A percentile compares a stretch with the other conserved stretches of the same genome.
Evolutionary conservation across 2,113 vertebrate genomes (phyloP).

Genomic region (Pseudorhombus dupliciocellatus): DNA sequence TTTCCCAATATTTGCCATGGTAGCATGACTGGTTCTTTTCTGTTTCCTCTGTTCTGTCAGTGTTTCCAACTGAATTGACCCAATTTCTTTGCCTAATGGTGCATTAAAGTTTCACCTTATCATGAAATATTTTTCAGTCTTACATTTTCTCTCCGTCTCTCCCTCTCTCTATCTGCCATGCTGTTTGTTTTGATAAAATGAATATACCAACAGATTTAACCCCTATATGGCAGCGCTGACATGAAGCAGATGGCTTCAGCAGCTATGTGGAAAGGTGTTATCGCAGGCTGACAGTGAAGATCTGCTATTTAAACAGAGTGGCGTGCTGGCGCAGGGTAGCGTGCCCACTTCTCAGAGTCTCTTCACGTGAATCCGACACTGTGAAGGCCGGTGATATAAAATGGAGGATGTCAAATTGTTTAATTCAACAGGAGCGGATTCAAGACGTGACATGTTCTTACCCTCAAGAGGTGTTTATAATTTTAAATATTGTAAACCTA

Average conservation of each 20-base stretch:
- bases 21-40: conserved; percentile 8
- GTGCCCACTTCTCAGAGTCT: conserved; percentile 46
- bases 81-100: background rate
- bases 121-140: conserved; percentile 42
- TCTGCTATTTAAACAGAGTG: conserved; percentile 71
- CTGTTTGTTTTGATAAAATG: conserved; percentile 78
- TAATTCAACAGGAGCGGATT: conserved; percentile 50
- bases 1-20: conserved; percentile 15
- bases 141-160: conserved; percentile 8
- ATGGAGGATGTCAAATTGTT: conserved; percentile 55
- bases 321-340: conserved; percentile 57
- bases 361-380: conserved; percentile 49
- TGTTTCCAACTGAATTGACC: conserved; percentile 1
- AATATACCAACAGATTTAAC: conserved; percentile 77
- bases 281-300: conserved; percentile 76
- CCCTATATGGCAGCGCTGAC: conserved; percentile 69
- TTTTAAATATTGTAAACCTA: conserved; percentile 63
- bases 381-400: conserved; percentile 46
- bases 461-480: conserved; percentile 34
- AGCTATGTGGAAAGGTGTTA: conserved; percentile 75
- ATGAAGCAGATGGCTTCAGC: conserved; percentile 76
- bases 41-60: conserved; percentile 8
- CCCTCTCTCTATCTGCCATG: conserved; percentile 52
- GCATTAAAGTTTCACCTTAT: conserved; percentile 40
- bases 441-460: conserved; percentile 16